Conservation (phyloP, 2,888 invertebrate species). For the Tetragonula carbonaria region DNA sequence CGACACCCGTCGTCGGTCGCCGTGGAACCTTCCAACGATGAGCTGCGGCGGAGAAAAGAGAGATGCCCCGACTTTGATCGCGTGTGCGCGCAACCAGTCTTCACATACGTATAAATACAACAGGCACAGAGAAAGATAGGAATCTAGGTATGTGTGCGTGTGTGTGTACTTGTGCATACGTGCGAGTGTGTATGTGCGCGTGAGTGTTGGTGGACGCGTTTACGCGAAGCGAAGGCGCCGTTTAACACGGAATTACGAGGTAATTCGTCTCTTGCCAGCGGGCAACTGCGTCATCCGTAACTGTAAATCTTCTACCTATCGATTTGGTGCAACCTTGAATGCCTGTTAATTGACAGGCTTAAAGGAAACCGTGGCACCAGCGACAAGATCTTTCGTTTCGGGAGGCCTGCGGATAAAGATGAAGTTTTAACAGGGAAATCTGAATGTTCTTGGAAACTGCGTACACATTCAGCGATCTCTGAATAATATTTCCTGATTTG, state of each 20-base stretch:
- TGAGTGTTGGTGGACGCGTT: background rate
- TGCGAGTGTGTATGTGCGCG: too few relatives aligned
- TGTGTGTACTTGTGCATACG: too few relatives aligned
- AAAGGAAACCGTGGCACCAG: background rate
- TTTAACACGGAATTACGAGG: conserved; percentile 48
- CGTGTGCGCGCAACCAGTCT: background rate
- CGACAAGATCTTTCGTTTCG: background rate
- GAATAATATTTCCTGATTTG: too few relatives aligned
- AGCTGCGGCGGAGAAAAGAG: conserved; percentile 40
- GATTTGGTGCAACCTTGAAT: background rate
- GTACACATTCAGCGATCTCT: too few relatives aligned
- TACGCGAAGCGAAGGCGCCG: conserved; percentile 36
- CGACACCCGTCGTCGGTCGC: conserved; percentile 67
- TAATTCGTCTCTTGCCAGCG: conserved; percentile 37
- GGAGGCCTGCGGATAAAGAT: background rate
- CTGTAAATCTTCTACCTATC: conserved; percentile 36
- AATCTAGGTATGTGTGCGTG: too few relatives aligned
- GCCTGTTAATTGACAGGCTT: background rate
- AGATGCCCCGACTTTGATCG: conserved; percentile 8
- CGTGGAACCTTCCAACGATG: conserved; percentile 72
- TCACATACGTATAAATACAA: background rate
- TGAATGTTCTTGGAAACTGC: background rate
- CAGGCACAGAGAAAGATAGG: background rate
- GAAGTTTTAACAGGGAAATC: background rate
- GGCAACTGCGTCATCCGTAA: conserved; percentile 37